A percentile compares a stretch with the other conserved stretches of the same genome.
These are phyloP conservation scores for Polydrusus pterygomalis DNA, from an alignment of 2,888 invertebrate species.

Conservation along the genomic window DNA sequence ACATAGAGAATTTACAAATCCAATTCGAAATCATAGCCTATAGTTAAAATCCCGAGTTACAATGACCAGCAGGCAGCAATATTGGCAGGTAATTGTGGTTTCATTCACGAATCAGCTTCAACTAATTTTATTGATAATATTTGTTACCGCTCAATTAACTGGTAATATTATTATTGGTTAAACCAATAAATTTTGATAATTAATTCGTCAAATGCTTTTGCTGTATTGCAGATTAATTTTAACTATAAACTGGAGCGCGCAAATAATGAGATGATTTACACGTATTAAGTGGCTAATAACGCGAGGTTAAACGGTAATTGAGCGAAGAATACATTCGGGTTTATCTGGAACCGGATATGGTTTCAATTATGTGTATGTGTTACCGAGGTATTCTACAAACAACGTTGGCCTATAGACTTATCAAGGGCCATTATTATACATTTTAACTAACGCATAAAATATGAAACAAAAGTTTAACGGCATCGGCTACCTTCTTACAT, in stretches of 20 bases:
- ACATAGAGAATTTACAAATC: background rate
- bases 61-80: background rate
- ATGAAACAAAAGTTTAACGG: no score
- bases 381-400: no score
- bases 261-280: conserved; percentile 56
- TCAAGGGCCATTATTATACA: no score
- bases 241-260: conserved; percentile 53
- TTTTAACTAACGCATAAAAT: no score
- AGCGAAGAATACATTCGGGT: conserved; percentile 39
- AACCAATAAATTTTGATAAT: conserved; percentile 59
- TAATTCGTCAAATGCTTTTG: conserved; percentile 61
- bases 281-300: conserved; percentile 55
- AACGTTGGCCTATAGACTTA: no score
- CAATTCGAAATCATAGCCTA: background rate
- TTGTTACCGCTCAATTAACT: conserved; percentile 40
- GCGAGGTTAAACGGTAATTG: conserved; percentile 49
- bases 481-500: no score
- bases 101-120: conserved; percentile 10
- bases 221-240: conserved; percentile 59
- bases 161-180: conserved; percentile 47
- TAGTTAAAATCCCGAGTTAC: background rate
- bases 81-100: conserved; percentile 29
- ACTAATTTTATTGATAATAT: conserved; percentile 39
- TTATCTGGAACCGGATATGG: conserved; percentile 4
- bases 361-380: no score